These are phyloP conservation scores for Phymatocera aterrima DNA, from an alignment of 2,888 invertebrate genomes.

Conservation along the genomic window DNA sequence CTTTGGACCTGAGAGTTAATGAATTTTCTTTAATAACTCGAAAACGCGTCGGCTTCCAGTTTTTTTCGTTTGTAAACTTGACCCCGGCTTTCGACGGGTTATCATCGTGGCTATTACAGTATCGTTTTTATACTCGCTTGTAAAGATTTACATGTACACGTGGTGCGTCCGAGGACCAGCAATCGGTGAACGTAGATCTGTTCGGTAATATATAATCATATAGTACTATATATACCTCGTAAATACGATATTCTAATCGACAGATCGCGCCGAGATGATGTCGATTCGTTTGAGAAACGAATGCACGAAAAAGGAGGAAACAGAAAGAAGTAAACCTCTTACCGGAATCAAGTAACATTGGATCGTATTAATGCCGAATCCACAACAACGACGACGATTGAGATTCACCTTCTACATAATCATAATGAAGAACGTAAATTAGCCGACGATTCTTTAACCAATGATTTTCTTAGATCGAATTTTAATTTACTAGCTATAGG, in stretches of 20 bases:
- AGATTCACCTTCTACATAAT: not conserved
- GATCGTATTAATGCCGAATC: too few relatives aligned
- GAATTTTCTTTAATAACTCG: slow-evolving; percentile 55
- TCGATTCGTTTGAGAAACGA: slow-evolving; percentile 11
- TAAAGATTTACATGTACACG: slow-evolving; percentile 1
- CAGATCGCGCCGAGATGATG: not conserved
- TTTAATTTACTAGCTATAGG: slow-evolving; percentile 1
- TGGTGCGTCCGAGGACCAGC: too few relatives aligned
- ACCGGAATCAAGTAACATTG: not conserved
- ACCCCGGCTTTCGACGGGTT: slow-evolving; percentile 9
- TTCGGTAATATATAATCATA: not conserved
- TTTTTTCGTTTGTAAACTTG: not conserved
- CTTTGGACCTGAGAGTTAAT: slow-evolving; percentile 52
- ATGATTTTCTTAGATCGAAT: slow-evolving; percentile 14
- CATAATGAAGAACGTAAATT: not conserved
- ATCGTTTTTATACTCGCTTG: slow-evolving; percentile 29
- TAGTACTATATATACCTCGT: not conserved
- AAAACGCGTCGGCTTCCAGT: slow-evolving; percentile 33
- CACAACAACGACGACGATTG: not conserved
- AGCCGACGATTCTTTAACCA: not conserved
- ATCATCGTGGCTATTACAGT: slow-evolving; percentile 40
- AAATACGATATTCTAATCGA: slow-evolving; percentile 9
- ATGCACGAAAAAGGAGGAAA: too few relatives aligned
- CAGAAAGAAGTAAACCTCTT: too few relatives aligned
- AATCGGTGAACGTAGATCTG: not conserved